Evolutionary conservation across 1,140 invertebrate genomes (phyloP), one percentile per base, ranked within the genome.

Genomic region (Drosophila virilis): DNA sequence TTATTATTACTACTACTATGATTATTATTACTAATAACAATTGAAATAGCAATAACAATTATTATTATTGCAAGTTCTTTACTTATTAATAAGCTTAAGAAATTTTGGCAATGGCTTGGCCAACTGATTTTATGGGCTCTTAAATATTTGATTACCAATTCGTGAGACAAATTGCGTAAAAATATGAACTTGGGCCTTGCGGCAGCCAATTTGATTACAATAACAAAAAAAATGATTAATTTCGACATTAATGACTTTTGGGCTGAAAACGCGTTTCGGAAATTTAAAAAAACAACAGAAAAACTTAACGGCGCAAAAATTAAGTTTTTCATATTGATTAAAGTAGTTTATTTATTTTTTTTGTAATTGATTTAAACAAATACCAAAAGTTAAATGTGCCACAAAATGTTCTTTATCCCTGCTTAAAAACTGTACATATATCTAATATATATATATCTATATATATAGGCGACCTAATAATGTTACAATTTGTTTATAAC

Each of bases 111-210:
- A 55, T 22, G 17, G 43, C 9, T 35, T 52, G 9, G 22, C 22
- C 46, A 5, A n/a, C 28, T 43, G 13, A 33, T 9, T 58, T 32
- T 13, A 48, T 60, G 42, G 32, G 12, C 51, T n/a, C 51, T 13
- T 52, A 52, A 52, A 35, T 52, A 52, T 52, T 52, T 35, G 4
- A 52, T 52, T 52, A 15, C 51, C n/a, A 52, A 52, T 52, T 52
- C 33, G 9, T 35, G 8, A 13, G 8, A 37, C 12, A 8, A 52
- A 52, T 22, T 28, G 17, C 6, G 46, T 32, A 9, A 8, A 37
- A 42, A 42, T 42, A 12, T 6, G 6, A 42, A 42, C 40, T 13
- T 42, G n/a, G 40, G n/a, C 45, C 45, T 46, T 46, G 15, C 15
- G 17, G 15, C 40, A 0, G 40, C n/a, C 40, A 6, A n/a, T 42